A percentile compares a stretch with the other conserved stretches of the same genome.
Evolutionary conservation across 2,888 invertebrate genomes (phyloP).

Genomic region (Cosmorhoe ocellata): DNA sequence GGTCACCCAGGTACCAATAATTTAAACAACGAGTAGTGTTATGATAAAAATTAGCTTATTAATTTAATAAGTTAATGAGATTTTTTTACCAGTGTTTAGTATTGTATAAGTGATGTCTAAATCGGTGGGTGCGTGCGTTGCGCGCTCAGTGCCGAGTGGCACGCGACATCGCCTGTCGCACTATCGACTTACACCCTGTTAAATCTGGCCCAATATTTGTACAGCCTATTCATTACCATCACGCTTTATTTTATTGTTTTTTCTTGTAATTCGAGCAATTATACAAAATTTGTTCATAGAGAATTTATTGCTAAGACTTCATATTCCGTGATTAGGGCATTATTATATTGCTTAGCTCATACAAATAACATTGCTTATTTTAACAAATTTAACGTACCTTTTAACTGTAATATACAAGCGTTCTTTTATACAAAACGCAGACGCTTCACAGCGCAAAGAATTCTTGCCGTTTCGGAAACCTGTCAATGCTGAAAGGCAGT

Average conservation of each 20-base stretch:
- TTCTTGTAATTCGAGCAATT: conserved; percentile 57
- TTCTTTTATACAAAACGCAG: conserved; percentile 32
- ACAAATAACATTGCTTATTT: conserved; percentile 1
- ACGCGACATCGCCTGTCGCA: conserved; percentile 74
- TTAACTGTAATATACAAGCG: conserved; percentile 47
- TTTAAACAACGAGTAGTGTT: too few species aligned
- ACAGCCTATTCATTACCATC: conserved; percentile 73
- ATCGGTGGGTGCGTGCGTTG: conserved; percentile 56
- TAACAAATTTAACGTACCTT: neutral
- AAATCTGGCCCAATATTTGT: conserved; percentile 78
- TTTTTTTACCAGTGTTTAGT: conserved; percentile 51
- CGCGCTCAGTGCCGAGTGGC: conserved; percentile 46
- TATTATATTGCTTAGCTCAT: conserved; percentile 6
- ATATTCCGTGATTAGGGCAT: conserved; percentile 1
- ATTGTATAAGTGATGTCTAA: conserved; percentile 64
- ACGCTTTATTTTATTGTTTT: conserved; percentile 71
- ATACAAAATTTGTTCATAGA: conserved; percentile 61
- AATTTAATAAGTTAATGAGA: conserved; percentile 46
- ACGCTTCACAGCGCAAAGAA: conserved; percentile 33
- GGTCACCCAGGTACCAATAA: too few species aligned
- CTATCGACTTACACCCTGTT: conserved; percentile 80
- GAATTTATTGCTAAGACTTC: conserved; percentile 40
- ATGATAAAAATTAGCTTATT: neutral
- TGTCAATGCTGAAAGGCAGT: conserved; percentile 72
- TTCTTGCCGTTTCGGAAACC: conserved; percentile 47